Base-by-base conservation (phyloP, 2,113 vertebrate genomes). In the Ovibos moschatus region DNA sequence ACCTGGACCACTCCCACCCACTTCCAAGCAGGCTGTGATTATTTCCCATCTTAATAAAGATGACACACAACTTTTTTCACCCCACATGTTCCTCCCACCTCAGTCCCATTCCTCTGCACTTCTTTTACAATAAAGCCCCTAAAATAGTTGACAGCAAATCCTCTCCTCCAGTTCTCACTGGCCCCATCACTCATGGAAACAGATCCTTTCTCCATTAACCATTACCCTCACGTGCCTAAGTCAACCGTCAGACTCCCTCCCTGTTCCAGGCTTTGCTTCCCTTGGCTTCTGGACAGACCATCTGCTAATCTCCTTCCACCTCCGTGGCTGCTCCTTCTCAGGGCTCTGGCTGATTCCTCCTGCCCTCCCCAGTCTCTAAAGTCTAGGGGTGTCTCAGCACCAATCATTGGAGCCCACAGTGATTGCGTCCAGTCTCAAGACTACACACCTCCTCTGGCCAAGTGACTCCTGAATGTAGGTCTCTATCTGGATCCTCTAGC, bases 221-320 rank as follows among this genome's bases (percentile, higher is more conserved):
- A 33, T 0, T 3, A 45, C 30, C 58, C 50, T 58, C 36, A 12
- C 0, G 3, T 6, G 13, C n/a, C 25, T 62, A 6, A 4, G 43
- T 15, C 12, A 11, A 12, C 27, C 1, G 0, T 6, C 4, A 13
- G 21, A 4, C 21, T 4, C 10, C 27, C 50, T 13, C n/a, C 33
- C 23, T 14, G n/a, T 30, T 15, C 25, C 23, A 6, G 4, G 9
- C 30, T 23, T n/a, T 9, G 4, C 6, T 4, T 43, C 15, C 81
- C 36, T 16, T 4, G 23, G 40, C 50, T 85, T 9, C 55, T 1
- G 4, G 33, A 76, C 36, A 16, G 1, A 23, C 53, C 1, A 2
- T 3, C 4, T 8, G 30, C 58, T 27, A 25, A 27, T 3, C n/a
- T 17, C 5, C 17, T 53, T 25, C 19, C 6, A 12, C 12, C 43